These are phyloP conservation scores for Proterorhinus semilunaris DNA, from an alignment of 2,113 vertebrate genomes.

Conservation along the genomic window DNA sequence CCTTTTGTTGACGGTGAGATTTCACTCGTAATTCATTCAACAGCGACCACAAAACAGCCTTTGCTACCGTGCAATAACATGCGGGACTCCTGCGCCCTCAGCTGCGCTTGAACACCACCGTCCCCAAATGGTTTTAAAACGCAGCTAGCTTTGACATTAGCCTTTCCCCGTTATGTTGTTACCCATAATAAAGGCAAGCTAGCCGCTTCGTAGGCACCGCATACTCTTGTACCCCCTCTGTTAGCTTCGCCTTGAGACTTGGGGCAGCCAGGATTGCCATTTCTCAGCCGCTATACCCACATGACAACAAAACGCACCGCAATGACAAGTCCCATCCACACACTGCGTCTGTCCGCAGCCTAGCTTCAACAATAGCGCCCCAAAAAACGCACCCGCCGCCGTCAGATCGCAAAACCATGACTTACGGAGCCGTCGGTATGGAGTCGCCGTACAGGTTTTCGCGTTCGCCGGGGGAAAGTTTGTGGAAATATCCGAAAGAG, in stretches of 20 bases:
- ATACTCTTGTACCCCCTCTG: too few relatives aligned
- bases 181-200: not conserved
- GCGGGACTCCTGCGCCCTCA: constrained; percentile 17
- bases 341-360: constrained; percentile 35
- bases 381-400: not conserved
- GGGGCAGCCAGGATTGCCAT: not conserved
- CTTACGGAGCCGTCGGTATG: constrained; percentile 30
- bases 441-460: not conserved
- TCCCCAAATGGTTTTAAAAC: not conserved
- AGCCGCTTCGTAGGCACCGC: not conserved
- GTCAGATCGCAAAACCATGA: not conserved
- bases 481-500: not conserved
- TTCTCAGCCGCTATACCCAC: constrained; percentile 21
- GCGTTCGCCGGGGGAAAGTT: not conserved
- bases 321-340: constrained; percentile 56
- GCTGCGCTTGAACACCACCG: constrained; percentile 26
- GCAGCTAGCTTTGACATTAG: constrained; percentile 36
- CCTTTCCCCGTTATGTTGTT: not conserved
- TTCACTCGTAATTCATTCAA: too few relatives aligned
- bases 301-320: constrained; percentile 53
- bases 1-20: rapidly evolving
- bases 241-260: constrained; percentile 3
- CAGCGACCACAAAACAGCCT: constrained; percentile 4
- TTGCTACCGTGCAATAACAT: constrained; percentile 25
- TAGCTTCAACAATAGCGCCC: not conserved